A percentile compares a stretch with the other conserved stretches of the same genome.
phyloP scores from a whole-genome alignment of 2,888 invertebrate genomes.

The Macropis europaea region DNA sequence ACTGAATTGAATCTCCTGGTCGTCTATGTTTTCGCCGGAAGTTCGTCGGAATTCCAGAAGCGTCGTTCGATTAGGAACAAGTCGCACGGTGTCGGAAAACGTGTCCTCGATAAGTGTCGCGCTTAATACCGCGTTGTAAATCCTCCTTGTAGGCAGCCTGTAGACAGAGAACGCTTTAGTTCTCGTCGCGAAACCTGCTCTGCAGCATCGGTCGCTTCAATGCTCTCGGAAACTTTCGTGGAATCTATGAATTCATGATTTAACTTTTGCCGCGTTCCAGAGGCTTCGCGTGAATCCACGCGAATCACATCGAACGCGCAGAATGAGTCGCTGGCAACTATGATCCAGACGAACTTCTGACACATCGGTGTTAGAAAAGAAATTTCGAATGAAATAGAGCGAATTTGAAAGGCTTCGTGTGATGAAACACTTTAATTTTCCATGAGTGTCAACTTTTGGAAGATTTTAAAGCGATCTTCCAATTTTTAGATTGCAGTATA shows the following conservation, averaged over 20 bases:
- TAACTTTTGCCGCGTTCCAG: conserved; percentile 50
- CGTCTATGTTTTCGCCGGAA: conserved; percentile 19
- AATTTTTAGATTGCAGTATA: too few species aligned
- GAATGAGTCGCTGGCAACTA: conserved; percentile 16
- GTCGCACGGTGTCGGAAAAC: conserved; percentile 16
- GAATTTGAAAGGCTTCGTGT: too few species aligned
- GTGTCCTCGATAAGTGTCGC: conserved; percentile 53
- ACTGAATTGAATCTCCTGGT: conserved; percentile 57
- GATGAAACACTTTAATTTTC: too few species aligned
- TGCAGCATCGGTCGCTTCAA: conserved; percentile 25
- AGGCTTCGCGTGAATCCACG: too few species aligned
- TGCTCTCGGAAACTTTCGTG: conserved; percentile 44
- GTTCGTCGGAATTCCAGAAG: conserved; percentile 13
- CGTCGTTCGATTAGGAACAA: conserved; percentile 9
- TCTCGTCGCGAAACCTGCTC: conserved; percentile 3
- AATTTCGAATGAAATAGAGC: too few species aligned
- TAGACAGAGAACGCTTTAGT: conserved; percentile 9
- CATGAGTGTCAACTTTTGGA: too few species aligned
- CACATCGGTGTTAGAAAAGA: too few species aligned
- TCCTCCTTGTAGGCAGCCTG: conserved; percentile 5
- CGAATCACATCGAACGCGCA: conserved; percentile 48
- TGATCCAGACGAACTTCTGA: too few species aligned
- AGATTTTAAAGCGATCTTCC: too few species aligned
- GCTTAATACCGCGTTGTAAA: conserved; percentile 46
- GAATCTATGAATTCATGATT: conserved; percentile 61